Conservation (phyloP, 2,797 vertebrate genomes). For the Saxicola maurus region DNA sequence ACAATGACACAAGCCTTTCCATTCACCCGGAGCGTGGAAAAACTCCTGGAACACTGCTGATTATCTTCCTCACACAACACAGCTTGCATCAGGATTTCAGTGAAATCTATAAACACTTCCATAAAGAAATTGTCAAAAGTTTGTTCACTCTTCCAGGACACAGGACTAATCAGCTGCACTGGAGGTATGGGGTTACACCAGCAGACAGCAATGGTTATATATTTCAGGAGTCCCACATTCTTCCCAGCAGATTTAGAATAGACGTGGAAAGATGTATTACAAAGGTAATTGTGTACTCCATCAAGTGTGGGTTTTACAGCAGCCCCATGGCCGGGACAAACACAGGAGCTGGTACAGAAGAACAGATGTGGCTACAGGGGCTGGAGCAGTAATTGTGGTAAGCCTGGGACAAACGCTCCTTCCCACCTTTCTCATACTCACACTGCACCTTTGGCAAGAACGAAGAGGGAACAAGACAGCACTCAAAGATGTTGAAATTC, state of each 20-base stretch:
- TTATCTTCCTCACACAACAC: not conserved
- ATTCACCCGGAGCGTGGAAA: not conserved
- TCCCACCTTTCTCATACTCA: not conserved
- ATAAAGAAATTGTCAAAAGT: not conserved
- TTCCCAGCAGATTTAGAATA: not conserved
- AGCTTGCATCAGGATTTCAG: not conserved
- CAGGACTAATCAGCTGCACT: not conserved
- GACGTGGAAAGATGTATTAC: not conserved
- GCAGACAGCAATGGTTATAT: not conserved
- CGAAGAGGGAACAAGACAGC: not conserved
- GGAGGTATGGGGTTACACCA: not conserved
- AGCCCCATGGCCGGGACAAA: not conserved
- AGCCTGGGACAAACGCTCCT: not conserved
- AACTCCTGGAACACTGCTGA: not conserved
- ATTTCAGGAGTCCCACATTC: not conserved
- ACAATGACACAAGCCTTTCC: not conserved
- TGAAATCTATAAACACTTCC: not conserved
- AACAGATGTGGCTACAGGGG: fast-evolving
- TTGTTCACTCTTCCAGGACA: not conserved
- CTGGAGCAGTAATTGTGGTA: not conserved
- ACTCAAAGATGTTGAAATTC: not conserved
- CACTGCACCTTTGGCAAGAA: not conserved
- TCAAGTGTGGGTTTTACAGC: not conserved
- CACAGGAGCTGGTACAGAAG: not conserved
- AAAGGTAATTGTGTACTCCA: not conserved